A percentile compares a stretch with the other conserved stretches of the same genome.
These are phyloP conservation scores for Alouatta caraya DNA, from an alignment of 2,797 vertebrate genomes.

Conservation along the genomic window DNA sequence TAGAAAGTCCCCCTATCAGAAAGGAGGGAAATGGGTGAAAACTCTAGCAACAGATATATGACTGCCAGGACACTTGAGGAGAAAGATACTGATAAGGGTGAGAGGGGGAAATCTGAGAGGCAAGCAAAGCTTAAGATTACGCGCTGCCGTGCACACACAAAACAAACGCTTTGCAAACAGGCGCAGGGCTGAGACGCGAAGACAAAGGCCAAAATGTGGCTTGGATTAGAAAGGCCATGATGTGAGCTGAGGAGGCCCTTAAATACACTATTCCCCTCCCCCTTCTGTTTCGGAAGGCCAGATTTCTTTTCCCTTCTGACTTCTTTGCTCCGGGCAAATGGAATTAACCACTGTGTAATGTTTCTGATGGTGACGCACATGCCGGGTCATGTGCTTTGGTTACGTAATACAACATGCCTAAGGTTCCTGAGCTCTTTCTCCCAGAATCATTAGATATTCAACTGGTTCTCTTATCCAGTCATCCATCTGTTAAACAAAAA, in stretches of 20 bases:
- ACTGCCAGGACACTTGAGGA: slow-evolving; percentile 18
- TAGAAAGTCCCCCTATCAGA: slow-evolving; percentile 19
- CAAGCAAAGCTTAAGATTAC: slow-evolving; percentile 55
- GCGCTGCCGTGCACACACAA: slow-evolving; percentile 55
- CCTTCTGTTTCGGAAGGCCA: slow-evolving; percentile 46
- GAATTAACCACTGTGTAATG: slow-evolving; percentile 73
- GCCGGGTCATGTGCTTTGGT: slow-evolving; percentile 63
- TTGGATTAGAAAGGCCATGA: slow-evolving; percentile 53
- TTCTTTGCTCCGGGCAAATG: slow-evolving; percentile 68
- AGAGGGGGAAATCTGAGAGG: slow-evolving; percentile 35
- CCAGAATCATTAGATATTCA: slow-evolving; percentile 32
- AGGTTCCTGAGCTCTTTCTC: slow-evolving; percentile 46
- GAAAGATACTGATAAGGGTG: slow-evolving; percentile 59
- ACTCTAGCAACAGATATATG: slow-evolving; percentile 71
- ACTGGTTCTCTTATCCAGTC: background rate
- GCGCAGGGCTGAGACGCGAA: background rate
- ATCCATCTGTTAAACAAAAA: background rate
- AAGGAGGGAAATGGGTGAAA: slow-evolving; percentile 68
- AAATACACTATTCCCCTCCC: background rate
- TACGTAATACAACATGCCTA: slow-evolving; percentile 65
- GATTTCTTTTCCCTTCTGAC: slow-evolving; percentile 59
- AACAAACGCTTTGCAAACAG: slow-evolving; percentile 60
- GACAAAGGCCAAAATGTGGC: slow-evolving; percentile 56
- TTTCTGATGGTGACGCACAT: slow-evolving; percentile 66
- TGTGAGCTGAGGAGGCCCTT: slow-evolving; percentile 3